phyloP scores from a whole-genome alignment of 2,113 vertebrate genomes.

The Ophthalmolycus amberensis region DNA sequence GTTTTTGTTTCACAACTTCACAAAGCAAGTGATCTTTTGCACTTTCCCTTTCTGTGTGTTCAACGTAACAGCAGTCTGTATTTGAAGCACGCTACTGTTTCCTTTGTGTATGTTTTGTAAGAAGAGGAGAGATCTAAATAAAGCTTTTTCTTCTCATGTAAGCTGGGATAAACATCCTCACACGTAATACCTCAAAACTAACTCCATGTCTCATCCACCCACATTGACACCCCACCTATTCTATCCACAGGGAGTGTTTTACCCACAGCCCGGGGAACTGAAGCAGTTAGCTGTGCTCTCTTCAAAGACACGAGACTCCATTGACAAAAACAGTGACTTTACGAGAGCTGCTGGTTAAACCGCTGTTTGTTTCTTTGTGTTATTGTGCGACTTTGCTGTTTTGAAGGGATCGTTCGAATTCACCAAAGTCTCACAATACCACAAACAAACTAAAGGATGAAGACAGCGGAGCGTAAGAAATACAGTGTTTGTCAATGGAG shows the following conservation, averaged over 20 bases:
- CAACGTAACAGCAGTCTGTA: background rate
- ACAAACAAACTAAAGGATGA: too few relatives aligned
- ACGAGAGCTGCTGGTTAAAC: too few relatives aligned
- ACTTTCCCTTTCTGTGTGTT: background rate
- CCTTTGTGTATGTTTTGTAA: background rate
- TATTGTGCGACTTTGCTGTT: background rate
- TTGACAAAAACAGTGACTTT: too few relatives aligned
- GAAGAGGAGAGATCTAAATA: background rate
- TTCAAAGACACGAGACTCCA: too few relatives aligned
- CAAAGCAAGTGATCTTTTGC: background rate
- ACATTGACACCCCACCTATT: background rate
- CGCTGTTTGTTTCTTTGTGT: background rate
- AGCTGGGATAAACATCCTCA: background rate
- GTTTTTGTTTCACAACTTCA: background rate
- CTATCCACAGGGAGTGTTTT: background rate
- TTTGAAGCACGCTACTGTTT: background rate
- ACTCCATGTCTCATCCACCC: background rate
- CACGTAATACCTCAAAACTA: background rate
- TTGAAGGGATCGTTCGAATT: too few relatives aligned
- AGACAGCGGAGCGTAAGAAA: background rate
- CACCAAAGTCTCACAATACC: too few relatives aligned
- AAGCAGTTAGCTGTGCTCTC: too few relatives aligned
- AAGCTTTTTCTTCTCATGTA: background rate
- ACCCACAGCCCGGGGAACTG: too few relatives aligned
- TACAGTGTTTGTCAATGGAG: background rate